Conservation (phyloP, 2,797 vertebrate species). For the Todus mexicanus region DNA sequence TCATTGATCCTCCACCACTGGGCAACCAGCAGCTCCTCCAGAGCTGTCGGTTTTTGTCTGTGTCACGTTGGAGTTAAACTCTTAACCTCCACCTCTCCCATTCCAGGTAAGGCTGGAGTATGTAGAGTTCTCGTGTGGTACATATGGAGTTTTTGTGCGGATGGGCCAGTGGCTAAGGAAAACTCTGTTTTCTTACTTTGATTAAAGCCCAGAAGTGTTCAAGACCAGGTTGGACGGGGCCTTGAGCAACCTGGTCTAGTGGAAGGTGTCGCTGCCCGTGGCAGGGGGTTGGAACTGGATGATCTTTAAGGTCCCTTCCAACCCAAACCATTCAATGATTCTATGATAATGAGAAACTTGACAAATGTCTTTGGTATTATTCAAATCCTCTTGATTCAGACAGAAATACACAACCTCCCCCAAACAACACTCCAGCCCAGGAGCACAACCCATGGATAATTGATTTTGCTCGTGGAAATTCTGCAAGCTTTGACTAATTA, state of each 20-base stretch:
- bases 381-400: not conserved
- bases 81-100: not conserved
- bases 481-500: not conserved
- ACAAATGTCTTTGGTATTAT: not conserved
- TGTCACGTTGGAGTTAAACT: not conserved
- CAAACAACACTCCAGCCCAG: not conserved
- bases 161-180: not conserved
- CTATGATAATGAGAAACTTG: not conserved
- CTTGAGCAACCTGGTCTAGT: too few relatives aligned
- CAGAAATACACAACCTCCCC: fast-evolving
- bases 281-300: too few relatives aligned
- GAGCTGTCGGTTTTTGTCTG: not conserved
- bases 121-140: not conserved
- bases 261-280: too few relatives aligned
- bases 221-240: too few relatives aligned
- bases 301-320: too few relatives aligned
- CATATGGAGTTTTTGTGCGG: not conserved
- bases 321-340: too few relatives aligned
- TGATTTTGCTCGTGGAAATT: not conserved
- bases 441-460: not conserved
- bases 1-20: not conserved
- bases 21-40: not conserved
- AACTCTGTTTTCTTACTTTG: not conserved
- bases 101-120: not conserved
- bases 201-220: not conserved